Conservation (phyloP, 2,888 invertebrate genomes). For the Silvanus unidentatus region DNA sequence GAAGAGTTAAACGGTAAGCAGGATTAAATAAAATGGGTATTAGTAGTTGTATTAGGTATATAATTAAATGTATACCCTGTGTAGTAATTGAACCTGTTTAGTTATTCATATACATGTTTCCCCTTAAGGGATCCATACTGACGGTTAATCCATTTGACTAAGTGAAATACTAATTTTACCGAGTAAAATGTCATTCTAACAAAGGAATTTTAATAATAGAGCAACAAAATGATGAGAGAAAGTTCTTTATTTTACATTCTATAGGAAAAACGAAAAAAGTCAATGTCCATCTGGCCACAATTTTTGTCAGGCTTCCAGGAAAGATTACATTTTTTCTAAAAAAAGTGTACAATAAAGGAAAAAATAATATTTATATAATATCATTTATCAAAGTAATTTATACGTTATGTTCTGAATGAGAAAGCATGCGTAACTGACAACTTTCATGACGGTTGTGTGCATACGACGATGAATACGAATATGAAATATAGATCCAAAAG, state of each 20-base stretch:
- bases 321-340: no score
- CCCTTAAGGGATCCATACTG: conserved; percentile 23
- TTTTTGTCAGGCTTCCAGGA: no score
- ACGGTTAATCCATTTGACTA: conserved; percentile 7
- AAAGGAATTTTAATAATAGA: no score
- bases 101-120: conserved; percentile 13
- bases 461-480: conserved; percentile 29
- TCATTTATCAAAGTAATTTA: conserved; percentile 33
- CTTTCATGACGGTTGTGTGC: conserved; percentile 24
- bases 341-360: conserved; percentile 26
- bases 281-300: no score
- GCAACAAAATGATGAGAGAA: no score
- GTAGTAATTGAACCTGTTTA: conserved; percentile 3
- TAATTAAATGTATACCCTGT: conserved; percentile 1
- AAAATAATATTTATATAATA: conserved; percentile 24
- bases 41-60: conserved; percentile 1
- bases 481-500: conserved; percentile 27
- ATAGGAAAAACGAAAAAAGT: no score
- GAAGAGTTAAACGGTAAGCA: neutral
- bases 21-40: neutral
- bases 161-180: neutral
- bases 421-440: conserved; percentile 26
- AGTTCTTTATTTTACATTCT: no score
- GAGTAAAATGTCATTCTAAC: no score
- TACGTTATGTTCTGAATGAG: conserved; percentile 31